Base-by-base conservation (phyloP, 2,113 vertebrate genomes). In the Gymnorhina tibicen region DNA sequence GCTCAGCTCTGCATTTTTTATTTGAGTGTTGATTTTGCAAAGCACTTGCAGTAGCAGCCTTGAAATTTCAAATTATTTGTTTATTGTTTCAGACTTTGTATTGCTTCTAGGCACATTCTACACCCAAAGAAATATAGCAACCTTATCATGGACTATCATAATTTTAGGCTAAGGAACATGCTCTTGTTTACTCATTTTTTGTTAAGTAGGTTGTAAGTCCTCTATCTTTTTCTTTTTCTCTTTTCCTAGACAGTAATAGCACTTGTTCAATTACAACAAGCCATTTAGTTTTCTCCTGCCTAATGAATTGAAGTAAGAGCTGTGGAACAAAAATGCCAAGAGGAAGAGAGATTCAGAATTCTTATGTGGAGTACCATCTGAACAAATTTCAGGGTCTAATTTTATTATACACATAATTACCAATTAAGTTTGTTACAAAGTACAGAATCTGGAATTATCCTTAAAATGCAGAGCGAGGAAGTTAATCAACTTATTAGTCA, bases 391-490 rank as follows among this genome's bases (percentile, higher is more conserved):
- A 70, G 59, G 88, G 83, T 80, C 46, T 80, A 50, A 81, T 91
- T 95, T 97, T 95, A 85, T 91, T 91, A 87, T 44, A 49, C 81
- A 78, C 52, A 67, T 86, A 78, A 96, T 91, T 84, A 86, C 44
- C 64, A 96, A 55, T 94, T 94, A 96, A 64, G 24, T 80, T 92
- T 37, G 26, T 52, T 79, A 84, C 24, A 67, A 80, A 90, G 35
- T 47, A 82, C 0, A 0, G 53, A 89, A 94, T 83, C 66, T 90
- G 50, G 64, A 93, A 96, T 67, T 67, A 95, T 16, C 39, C 20
- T 88, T 59, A 63, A 95, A 87, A 68, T 63, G 39, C 39, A 88
- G 93, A 87, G 50, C 1, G 32, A 63, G 33, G 39, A 91, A 88
- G 44, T 91, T 66, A 91, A 89, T 85, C 80, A 81, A 76, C 37